Evolutionary conservation across 1,140 invertebrate species (phyloP), one percentile per base, ranked within the genome.

Genomic region (Sinella curviseta): DNA sequence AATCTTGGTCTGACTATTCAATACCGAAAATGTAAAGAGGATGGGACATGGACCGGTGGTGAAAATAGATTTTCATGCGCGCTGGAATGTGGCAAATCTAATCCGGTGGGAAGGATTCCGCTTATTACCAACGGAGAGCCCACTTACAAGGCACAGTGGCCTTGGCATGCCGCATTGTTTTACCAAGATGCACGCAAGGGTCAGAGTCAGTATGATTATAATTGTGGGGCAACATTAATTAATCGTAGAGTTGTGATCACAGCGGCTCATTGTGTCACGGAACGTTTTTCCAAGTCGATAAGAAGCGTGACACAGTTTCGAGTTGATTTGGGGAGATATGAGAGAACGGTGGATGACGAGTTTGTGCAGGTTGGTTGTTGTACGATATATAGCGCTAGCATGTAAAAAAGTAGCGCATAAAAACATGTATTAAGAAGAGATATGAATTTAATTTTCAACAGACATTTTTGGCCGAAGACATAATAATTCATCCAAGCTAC

Each of bases 181-280:
- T 8, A 31, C 30, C 8, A 30, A 31, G 65, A 70, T 70, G n/a
- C n/a, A n/a, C 65, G 65, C 8, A n/a, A 30, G 31, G 8, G 12
- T 8, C n/a, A 17, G 30, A 4, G 12, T 8, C 12, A n/a, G n/a
- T n/a, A 70, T n/a, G n/a, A n/a, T n/a, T n/a, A 70, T 70, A 30
- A 24, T 31, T 70, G 65, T 70, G 65, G 65, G 8, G 65, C 26
- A 31, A 70, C 65, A 2, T 70, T 70, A n/a, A 70, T 70, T 33
- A 33, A 30, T 30, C 12, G 31, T 12, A 81, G 60, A 60, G 48
- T 76, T 20, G 55, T 82, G 1, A 12, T 83, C 0, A 83, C 82
- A 14, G 82, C 82, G 20, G 82, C 78, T n/a, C 82, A 83, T 55
- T 83, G 82, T 48, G 79, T 83, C 16, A 83, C 78, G 3, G 17